Percentiles rank a stretch among this genome's conserved stretches.
Evolutionary conservation across 2,888 invertebrate genomes (phyloP).

Genomic region (Didymodactylos carnosus): DNA sequence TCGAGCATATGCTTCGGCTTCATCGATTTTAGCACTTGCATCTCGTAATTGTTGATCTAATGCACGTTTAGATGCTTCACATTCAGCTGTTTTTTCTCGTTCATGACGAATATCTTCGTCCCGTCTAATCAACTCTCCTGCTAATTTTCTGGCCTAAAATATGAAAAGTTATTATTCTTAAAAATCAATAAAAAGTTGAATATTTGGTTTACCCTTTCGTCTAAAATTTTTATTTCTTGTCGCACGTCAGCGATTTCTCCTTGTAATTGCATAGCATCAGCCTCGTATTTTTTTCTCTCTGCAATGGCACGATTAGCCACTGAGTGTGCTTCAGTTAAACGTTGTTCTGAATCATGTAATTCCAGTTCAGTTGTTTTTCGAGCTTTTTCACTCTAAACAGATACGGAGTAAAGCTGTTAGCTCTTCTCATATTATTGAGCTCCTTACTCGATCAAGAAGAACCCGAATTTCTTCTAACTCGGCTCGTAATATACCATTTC

Average conservation of each 20-base stretch:
- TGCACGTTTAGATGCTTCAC: conserved; percentile 3
- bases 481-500: neutral
- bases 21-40: conserved; percentile 6
- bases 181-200: neutral
- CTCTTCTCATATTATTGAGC: neutral
- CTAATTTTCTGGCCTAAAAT: conserved; percentile 4
- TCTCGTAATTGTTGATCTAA: conserved; percentile 12
- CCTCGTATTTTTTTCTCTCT: conserved; percentile 11
- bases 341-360: conserved; percentile 9
- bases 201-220: conserved; percentile 3
- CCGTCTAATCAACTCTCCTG: neutral
- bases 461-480: neutral
- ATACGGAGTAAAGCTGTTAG: neutral
- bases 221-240: conserved; percentile 2
- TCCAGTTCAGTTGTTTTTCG: conserved; percentile 11
- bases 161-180: neutral
- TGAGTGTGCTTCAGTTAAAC: neutral
- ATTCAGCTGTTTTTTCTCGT: conserved; percentile 2
- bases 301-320: neutral
- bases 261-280: conserved; percentile 1
- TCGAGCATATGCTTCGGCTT: conserved; percentile 14
- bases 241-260: conserved; percentile 3
- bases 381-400: conserved; percentile 1
- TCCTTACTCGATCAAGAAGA: neutral
- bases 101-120: conserved; percentile 14